A percentile compares a stretch with the other conserved stretches of the same genome.
These are phyloP conservation scores for Euplexia lucipara DNA, from an alignment of 2,888 invertebrate genomes.

Conservation along the genomic window DNA sequence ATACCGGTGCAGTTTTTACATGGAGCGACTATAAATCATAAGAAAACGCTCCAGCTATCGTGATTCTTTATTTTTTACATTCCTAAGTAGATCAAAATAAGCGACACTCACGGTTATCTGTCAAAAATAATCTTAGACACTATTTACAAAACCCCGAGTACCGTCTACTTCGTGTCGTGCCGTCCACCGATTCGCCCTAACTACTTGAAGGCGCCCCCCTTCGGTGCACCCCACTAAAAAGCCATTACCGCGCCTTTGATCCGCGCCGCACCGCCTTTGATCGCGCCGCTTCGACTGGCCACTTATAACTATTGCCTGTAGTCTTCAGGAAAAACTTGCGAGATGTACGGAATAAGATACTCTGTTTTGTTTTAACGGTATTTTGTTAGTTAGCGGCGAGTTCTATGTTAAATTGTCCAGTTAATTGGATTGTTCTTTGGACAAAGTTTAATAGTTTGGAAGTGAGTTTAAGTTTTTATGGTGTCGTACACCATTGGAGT, in stretches of 20 bases:
- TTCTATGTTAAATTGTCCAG: constrained; percentile 11
- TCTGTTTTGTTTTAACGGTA: constrained; percentile 37
- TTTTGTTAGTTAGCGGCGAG: constrained; percentile 21
- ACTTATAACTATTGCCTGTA: constrained; percentile 81
- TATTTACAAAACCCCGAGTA: constrained; percentile 19
- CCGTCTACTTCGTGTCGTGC: constrained; percentile 46
- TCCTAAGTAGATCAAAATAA: constrained; percentile 16
- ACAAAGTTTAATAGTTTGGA: neutral
- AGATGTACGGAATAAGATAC: constrained; percentile 33
- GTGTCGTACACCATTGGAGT: no score
- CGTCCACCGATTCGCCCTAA: constrained; percentile 70
- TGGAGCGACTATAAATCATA: neutral
- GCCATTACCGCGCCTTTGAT: constrained; percentile 88
- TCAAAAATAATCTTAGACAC: neutral
- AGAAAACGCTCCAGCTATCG: neutral
- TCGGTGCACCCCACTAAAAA: constrained; percentile 80
- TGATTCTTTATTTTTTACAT: neutral
- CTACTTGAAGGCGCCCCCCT: constrained; percentile 76
- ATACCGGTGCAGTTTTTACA: neutral
- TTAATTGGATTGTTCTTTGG: constrained; percentile 24
- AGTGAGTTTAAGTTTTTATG: neutral
- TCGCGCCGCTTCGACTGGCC: constrained; percentile 85
- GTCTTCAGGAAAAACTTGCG: constrained; percentile 58
- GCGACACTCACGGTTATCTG: constrained; percentile 20
- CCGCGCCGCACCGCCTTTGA: constrained; percentile 82